Base-by-base conservation (phyloP, 2,113 vertebrate species). In the Osmerus eperlanus region DNA sequence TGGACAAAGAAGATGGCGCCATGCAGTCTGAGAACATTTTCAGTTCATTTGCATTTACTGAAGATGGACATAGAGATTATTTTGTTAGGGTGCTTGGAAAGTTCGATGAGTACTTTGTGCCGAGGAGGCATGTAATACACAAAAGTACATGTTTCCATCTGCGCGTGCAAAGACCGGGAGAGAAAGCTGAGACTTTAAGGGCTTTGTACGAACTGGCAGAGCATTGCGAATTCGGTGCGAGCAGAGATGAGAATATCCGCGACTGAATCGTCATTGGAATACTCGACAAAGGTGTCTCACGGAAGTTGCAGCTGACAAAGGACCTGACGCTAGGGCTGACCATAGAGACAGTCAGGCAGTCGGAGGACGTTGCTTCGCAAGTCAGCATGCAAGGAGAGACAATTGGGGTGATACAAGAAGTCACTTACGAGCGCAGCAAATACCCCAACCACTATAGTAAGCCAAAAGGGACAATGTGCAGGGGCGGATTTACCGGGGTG, bases 11-110 rank as follows among this genome's bases (percentile, higher is more conserved):
- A 23, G 63, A 78, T 11, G 64, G 67, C 13, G 28, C 69, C 3
- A 62, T 80, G 7, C 73, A 77, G 51, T 61, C 78, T 16, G 29
- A 80, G 53, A 61, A 77, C 29, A 73, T 72, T 3, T 77, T 79
- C 21, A 70, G 25, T 5, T 60, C 58, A 0, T 71, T 81, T 64
- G 28, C 56, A 28, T 28, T 28, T 28, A 28, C 25, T 3, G 3
- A 28, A 28, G 25, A 28, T 28, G 25, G 25, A 28, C 25, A 28
- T 28, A 3, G 25, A 28, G 25, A 28, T 28, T 28, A 28, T 6
- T 81, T 71, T 67, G 23, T 25, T 4, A 47, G 54, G 8, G 62
- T 74, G 51, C 18, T 16, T 15, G 63, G 68, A 2, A 47, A 77
- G 15, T 59, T 59, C 13, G 60, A 65, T 66, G 52, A 3, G 25